Evolutionary conservation across 2,113 vertebrate genomes (phyloP).

Genomic region (Panthera leo): DNA sequence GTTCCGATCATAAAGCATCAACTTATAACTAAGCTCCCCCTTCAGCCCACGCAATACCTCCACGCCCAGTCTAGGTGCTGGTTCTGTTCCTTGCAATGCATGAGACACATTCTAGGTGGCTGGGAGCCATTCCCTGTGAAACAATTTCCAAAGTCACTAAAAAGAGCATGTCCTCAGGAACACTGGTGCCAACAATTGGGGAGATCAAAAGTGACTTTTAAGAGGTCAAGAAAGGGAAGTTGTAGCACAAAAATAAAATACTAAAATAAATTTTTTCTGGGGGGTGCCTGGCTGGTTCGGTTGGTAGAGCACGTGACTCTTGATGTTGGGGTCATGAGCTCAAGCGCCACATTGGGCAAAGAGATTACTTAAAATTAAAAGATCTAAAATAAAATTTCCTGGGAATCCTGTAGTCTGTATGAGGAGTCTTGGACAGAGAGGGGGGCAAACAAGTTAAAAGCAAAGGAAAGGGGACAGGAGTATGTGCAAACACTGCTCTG

Average conservation of each 20-base stretch:
- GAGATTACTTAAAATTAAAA: background rate
- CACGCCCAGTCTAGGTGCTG: background rate
- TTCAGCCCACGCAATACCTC: background rate
- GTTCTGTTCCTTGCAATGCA: background rate
- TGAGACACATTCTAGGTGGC: background rate
- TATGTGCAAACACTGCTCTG: background rate
- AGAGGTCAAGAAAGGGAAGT: background rate
- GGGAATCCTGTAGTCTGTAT: background rate
- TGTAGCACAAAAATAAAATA: background rate
- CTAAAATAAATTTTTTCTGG: background rate
- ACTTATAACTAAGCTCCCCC: conserved; percentile 9
- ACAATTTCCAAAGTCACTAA: background rate
- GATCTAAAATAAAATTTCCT: background rate
- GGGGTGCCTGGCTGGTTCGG: background rate
- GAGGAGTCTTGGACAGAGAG: background rate
- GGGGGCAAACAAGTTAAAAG: background rate
- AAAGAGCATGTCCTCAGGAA: background rate
- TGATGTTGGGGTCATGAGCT: background rate
- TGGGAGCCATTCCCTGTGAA: background rate
- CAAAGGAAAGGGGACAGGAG: background rate
- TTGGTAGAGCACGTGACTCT: background rate
- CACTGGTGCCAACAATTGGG: background rate
- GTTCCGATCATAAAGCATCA: background rate
- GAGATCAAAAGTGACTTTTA: background rate
- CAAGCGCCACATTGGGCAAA: background rate